A percentile compares a stretch with the other conserved stretches of the same genome.
Conservation (phyloP, 2,113 vertebrate genomes). For the Triplophysa siluroides region DNA sequence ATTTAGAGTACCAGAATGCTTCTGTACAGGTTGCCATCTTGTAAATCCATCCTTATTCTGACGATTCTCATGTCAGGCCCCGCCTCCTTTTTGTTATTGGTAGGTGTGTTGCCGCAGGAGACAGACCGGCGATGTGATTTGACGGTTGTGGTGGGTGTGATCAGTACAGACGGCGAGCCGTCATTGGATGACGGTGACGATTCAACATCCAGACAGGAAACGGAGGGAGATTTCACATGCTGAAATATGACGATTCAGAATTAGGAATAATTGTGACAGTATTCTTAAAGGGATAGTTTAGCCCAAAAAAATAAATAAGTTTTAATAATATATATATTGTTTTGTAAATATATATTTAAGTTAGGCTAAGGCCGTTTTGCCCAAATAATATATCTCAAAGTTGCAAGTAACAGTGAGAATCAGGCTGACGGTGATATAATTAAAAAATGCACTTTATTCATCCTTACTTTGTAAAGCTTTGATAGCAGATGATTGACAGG, state of each 20-base stretch:
- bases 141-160: conserved; percentile 67
- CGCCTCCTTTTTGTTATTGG: conserved; percentile 55
- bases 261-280: not conserved
- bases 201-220: conserved; percentile 83
- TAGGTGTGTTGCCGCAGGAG: conserved; percentile 81
- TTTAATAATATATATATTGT: too few relatives aligned
- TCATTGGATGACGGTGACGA: conserved; percentile 64
- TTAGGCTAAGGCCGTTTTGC: not conserved
- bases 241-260: conserved; percentile 56
- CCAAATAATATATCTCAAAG: conserved; percentile 8
- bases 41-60: conserved; percentile 84
- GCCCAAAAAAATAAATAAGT: not conserved
- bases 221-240: conserved; percentile 87
- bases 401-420: conserved; percentile 13
- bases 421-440: not conserved
- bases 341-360: too few relatives aligned
- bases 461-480: conserved; percentile 80
- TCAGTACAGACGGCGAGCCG: conserved; percentile 63
- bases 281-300: not conserved
- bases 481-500: conserved; percentile 78
- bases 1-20: conserved; percentile 82
- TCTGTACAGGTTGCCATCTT: conserved; percentile 86
- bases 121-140: conserved; percentile 89
- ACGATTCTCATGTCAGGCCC: conserved; percentile 82
- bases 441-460: not conserved